Conservation (phyloP, 1,140 invertebrate genomes). For the Hirudo medicinalis region DNA sequence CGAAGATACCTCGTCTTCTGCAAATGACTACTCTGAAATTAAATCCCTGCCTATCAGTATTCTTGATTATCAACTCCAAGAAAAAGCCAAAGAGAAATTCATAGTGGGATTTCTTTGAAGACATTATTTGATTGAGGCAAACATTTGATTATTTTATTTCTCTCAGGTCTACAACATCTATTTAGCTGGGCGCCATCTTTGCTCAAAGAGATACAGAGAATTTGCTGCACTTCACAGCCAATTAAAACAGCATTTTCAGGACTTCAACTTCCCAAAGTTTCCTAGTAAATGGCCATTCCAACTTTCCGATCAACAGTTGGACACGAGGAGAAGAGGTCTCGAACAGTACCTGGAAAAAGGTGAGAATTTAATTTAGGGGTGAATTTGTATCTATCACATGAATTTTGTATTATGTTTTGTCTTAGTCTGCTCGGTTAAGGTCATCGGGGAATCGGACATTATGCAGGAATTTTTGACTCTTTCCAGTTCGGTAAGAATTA, state of each 20-base stretch:
- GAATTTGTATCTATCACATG: not conserved
- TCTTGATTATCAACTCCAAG: slow-evolving; percentile 75
- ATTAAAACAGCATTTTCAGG: slow-evolving; percentile 87
- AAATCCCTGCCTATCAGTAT: slow-evolving; percentile 92
- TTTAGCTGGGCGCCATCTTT: slow-evolving; percentile 93
- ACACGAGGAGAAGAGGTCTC: slow-evolving; percentile 74
- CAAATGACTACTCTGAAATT: slow-evolving; percentile 95
- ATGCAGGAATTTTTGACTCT: slow-evolving; percentile 78
- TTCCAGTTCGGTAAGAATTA: slow-evolving; percentile 38
- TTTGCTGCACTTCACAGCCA: slow-evolving; percentile 77
- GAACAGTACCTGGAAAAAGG: slow-evolving; percentile 92
- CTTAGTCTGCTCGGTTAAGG: slow-evolving; percentile 80
- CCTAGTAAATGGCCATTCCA: slow-evolving; percentile 70
- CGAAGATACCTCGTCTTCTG: slow-evolving; percentile 71
- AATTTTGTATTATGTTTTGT: not conserved
- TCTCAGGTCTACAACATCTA: slow-evolving; percentile 82
- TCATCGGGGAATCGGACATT: slow-evolving; percentile 91
- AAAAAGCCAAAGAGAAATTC: slow-evolving; percentile 72
- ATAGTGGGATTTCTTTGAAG: slow-evolving; percentile 49
- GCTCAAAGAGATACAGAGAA: slow-evolving; percentile 86
- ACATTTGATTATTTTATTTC: too few relatives aligned
- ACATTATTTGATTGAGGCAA: too few relatives aligned
- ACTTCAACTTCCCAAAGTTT: slow-evolving; percentile 92
- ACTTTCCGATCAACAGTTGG: slow-evolving; percentile 87
- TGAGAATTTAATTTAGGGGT: not conserved